These are phyloP conservation scores for Trochalopteron elliotii DNA, from an alignment of 2,113 vertebrate species.

Conservation along the genomic window DNA sequence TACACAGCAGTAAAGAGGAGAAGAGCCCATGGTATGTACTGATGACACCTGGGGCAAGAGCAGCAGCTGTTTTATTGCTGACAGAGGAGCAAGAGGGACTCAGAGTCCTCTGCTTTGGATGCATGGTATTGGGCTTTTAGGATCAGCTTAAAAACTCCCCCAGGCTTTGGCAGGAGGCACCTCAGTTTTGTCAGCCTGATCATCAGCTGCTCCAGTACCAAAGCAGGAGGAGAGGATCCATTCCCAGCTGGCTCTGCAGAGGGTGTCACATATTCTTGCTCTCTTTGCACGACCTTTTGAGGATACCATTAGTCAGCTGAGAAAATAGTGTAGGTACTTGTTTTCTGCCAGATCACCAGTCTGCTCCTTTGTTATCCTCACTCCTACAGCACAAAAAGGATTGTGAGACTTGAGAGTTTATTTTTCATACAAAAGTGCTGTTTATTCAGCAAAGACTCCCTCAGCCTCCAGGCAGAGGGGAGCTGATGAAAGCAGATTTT, in stretches of 20 bases:
- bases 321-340: not conserved
- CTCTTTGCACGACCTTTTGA: not conserved
- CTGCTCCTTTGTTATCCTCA: not conserved
- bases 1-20: not conserved
- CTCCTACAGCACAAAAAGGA: not conserved
- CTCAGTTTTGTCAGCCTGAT: not conserved
- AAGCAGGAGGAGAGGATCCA: not conserved
- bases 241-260: not conserved
- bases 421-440: constrained; percentile 10
- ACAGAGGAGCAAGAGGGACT: not conserved
- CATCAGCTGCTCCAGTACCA: not conserved
- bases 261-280: not conserved
- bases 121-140: not conserved
- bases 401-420: not conserved
- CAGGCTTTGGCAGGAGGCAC: not conserved
- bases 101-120: not conserved
- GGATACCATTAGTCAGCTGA: not conserved
- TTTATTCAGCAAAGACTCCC: constrained; percentile 24
- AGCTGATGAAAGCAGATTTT: not conserved
- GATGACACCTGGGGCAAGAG: not conserved
- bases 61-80: not conserved
- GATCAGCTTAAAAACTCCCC: not conserved
- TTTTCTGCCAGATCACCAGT: constrained; percentile 16
- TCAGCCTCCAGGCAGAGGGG: not conserved
- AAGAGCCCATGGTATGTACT: not conserved